Conservation (phyloP, 2,113 vertebrate species). For the Hiodon alosoides region DNA sequence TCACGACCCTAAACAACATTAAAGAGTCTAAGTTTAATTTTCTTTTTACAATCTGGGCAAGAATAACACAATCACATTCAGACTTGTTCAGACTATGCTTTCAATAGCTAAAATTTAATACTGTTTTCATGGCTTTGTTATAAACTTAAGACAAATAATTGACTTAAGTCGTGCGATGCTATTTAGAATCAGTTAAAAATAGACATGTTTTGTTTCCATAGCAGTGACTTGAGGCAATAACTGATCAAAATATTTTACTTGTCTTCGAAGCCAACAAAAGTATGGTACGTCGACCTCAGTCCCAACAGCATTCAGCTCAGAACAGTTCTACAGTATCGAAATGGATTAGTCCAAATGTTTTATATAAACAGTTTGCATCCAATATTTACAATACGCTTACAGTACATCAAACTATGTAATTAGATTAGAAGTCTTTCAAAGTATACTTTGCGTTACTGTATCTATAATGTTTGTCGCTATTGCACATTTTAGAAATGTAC, state of each 20-base stretch:
- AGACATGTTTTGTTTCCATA: not conserved
- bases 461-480: constrained; percentile 73
- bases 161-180: not conserved
- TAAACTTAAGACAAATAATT: not conserved
- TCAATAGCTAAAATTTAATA: not conserved
- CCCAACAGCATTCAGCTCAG: not conserved
- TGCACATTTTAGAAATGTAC: constrained; percentile 49
- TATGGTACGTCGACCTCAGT: not conserved
- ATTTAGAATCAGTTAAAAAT: constrained; percentile 1
- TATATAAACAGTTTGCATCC: constrained; percentile 74
- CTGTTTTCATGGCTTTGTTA: not conserved
- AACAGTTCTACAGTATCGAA: not conserved
- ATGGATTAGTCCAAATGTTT: not conserved
- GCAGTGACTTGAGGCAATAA: not conserved
- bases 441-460: constrained; percentile 57
- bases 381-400: constrained; percentile 84
- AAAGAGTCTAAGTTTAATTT: not conserved
- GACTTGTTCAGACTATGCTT: not conserved
- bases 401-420: constrained; percentile 54
- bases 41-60: constrained; percentile 3
- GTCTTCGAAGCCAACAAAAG: not conserved
- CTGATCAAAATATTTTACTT: not conserved
- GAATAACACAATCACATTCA: not conserved
- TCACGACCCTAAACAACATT: constrained; percentile 9
- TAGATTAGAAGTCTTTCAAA: constrained; percentile 64